phyloP scores from a whole-genome alignment of 2,888 invertebrate species.

The Ichneumoninae sp. region DNA sequence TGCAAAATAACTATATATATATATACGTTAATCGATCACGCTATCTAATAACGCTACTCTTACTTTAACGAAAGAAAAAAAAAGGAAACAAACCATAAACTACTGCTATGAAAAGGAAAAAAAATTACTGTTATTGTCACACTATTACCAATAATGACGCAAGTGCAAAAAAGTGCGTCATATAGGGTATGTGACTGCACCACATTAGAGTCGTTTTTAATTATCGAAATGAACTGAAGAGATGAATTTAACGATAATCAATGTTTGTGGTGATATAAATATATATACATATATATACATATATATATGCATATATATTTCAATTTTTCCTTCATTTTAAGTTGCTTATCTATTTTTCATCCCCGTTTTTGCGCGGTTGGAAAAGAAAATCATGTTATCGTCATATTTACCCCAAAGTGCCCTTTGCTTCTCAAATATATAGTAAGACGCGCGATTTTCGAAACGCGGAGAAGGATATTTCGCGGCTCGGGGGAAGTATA shows the following conservation, averaged over 20 bases:
- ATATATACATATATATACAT: slow-evolving; percentile 48
- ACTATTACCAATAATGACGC: slow-evolving; percentile 68
- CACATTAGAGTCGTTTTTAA: slow-evolving; percentile 62
- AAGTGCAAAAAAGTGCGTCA: slow-evolving; percentile 58
- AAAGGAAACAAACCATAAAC: slow-evolving; percentile 32
- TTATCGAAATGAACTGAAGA: slow-evolving; percentile 68
- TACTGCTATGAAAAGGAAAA: slow-evolving; percentile 34
- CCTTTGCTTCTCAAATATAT: slow-evolving; percentile 72
- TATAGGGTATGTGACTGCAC: slow-evolving; percentile 69
- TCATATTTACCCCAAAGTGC: slow-evolving; percentile 76
- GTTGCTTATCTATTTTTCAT: slow-evolving; percentile 47
- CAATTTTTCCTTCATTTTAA: slow-evolving; percentile 45
- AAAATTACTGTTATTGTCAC: slow-evolving; percentile 68
- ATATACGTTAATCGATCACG: slow-evolving; percentile 50
- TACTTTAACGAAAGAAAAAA: slow-evolving; percentile 33
- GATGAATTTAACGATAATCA: slow-evolving; percentile 66
- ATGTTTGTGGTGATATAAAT: slow-evolving; percentile 66
- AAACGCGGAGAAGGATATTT: slow-evolving; percentile 50
- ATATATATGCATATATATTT: slow-evolving; percentile 42
- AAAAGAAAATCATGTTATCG: slow-evolving; percentile 70
- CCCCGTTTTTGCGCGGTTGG: slow-evolving; percentile 65
- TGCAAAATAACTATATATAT: slow-evolving; percentile 59
- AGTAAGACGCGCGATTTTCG: slow-evolving; percentile 39
- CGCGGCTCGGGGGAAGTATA: slow-evolving; percentile 32
- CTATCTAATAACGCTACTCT: slow-evolving; percentile 52